Evolutionary conservation across 2,888 invertebrate genomes (phyloP), one percentile per base, ranked within the genome.

Genomic region (Eremobia ochroleuca): DNA sequence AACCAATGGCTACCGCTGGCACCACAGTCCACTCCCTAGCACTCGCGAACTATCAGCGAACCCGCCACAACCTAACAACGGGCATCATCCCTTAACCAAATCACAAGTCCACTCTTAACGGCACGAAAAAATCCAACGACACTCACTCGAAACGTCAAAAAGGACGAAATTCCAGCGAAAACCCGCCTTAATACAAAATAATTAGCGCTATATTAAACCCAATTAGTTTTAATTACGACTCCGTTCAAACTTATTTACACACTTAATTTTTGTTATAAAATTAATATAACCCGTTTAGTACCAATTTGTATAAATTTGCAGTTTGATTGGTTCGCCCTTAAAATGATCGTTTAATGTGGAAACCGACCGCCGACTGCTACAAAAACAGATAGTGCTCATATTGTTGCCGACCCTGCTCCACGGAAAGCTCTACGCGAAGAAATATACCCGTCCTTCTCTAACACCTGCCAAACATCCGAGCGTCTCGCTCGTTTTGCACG

Each of bases 231-330:
- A 95, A 97, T 96, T 96, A 96, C 94, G 88, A 92, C 94, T 92
- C 93, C 93, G 95, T 94, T 95, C 96, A 94, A 95, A 96, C 96
- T 96, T 96, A 96, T 96, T 97, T 96, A 95, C 97, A 96, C 96
- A 96, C 96, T 97, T 97, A 96, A 96, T 97, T 97, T 97, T 97
- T 96, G 96, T 96, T 96, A 96, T 97, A 96, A 96, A 96, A 97
- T 97, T 97, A 97, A 96, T 96, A 96, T 95, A 96, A 96, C 95
- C 95, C 96, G 96, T 96, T 97, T 97, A 97, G 96, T 96, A 96
- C 96, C 95, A 96, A 97, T 97, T 97, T 97, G 97, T 96, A 96
- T 96, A 95, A 96, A 96, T 96, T 96, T 96, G 94, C 95, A 93
- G 94, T 96, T 96, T 96, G 96, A 96, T 97, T 96, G 97, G 96